These are phyloP conservation scores for Limnothrissa miodon DNA, from an alignment of 2,113 vertebrate species.

Conservation along the genomic window DNA sequence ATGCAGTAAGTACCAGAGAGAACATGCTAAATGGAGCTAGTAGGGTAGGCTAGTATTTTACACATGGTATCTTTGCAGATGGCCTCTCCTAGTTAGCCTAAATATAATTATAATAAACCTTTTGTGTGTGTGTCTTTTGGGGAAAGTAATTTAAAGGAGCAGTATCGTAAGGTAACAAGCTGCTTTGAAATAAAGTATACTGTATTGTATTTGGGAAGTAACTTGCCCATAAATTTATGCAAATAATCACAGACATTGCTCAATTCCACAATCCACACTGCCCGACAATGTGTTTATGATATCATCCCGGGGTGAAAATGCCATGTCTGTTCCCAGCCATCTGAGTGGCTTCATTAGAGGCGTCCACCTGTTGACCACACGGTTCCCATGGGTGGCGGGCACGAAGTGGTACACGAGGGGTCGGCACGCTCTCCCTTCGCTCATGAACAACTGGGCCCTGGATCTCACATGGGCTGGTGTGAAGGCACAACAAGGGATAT, in stretches of 20 bases:
- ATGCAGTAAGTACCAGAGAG: too few relatives aligned
- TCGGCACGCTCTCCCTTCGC: conserved; percentile 37
- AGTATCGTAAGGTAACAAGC: too few relatives aligned
- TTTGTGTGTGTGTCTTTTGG: too few relatives aligned
- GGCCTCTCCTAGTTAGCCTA: too few relatives aligned
- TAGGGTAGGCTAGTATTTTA: too few relatives aligned
- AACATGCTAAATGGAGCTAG: too few relatives aligned
- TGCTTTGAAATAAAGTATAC: too few relatives aligned
- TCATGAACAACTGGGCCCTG: conserved; percentile 7
- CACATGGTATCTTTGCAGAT: too few relatives aligned
- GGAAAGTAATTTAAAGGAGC: too few relatives aligned
- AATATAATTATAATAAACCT: too few relatives aligned
- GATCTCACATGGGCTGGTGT: conserved; percentile 20
- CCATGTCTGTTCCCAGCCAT: neutral
- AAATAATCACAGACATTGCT: neutral
- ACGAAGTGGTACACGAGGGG: neutral
- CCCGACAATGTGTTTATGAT: neutral
- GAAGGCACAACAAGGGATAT: conserved; percentile 37
- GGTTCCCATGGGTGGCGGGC: neutral
- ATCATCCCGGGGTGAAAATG: neutral
- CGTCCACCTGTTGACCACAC: conserved; percentile 9
- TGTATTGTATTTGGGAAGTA: too few relatives aligned
- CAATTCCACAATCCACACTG: neutral
- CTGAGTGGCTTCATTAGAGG: neutral
- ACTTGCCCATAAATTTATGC: neutral